Conservation (phyloP, 2,888 invertebrate species). For the Pterostichus niger region DNA sequence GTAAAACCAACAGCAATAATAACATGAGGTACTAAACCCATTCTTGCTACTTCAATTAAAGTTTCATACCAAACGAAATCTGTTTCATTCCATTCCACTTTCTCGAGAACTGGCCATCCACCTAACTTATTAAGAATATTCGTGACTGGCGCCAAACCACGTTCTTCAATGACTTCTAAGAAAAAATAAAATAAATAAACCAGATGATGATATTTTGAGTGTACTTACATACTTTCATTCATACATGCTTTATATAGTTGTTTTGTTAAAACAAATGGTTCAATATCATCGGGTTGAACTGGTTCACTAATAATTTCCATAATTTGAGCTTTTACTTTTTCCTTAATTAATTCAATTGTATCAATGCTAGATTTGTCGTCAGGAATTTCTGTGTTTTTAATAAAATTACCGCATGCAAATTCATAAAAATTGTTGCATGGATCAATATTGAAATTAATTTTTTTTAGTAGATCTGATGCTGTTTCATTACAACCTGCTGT, state of each 20-base stretch:
- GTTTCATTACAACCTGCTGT: slow-evolving; percentile 6
- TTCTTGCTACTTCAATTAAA: slow-evolving; percentile 67
- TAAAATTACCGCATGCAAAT: slow-evolving; percentile 42
- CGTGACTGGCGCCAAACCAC: slow-evolving; percentile 84
- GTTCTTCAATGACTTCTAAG: slow-evolving; percentile 87
- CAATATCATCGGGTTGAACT: slow-evolving; percentile 73
- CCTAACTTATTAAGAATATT: slow-evolving; percentile 79
- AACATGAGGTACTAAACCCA: slow-evolving; percentile 68
- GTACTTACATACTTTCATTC: slow-evolving; percentile 74
- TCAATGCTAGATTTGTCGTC: slow-evolving; percentile 9
- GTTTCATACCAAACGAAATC: slow-evolving; percentile 69
- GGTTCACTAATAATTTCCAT: slow-evolving; percentile 72
- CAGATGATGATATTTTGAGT: background rate
- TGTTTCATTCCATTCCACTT: slow-evolving; percentile 73
- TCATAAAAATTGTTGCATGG: slow-evolving; percentile 47
- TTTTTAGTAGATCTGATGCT: background rate
- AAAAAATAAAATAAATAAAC: slow-evolving; percentile 67
- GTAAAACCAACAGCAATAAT: slow-evolving; percentile 68
- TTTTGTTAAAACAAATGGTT: slow-evolving; percentile 76
- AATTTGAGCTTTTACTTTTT: background rate
- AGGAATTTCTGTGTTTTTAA: slow-evolving; percentile 6
- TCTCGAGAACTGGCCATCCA: slow-evolving; percentile 78
- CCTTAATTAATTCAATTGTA: background rate
- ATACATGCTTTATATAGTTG: slow-evolving; percentile 77
- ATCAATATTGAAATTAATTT: slow-evolving; percentile 23